These are phyloP conservation scores for Rhinella marina DNA, from an alignment of 2,797 vertebrate species.

Conservation along the genomic window DNA sequence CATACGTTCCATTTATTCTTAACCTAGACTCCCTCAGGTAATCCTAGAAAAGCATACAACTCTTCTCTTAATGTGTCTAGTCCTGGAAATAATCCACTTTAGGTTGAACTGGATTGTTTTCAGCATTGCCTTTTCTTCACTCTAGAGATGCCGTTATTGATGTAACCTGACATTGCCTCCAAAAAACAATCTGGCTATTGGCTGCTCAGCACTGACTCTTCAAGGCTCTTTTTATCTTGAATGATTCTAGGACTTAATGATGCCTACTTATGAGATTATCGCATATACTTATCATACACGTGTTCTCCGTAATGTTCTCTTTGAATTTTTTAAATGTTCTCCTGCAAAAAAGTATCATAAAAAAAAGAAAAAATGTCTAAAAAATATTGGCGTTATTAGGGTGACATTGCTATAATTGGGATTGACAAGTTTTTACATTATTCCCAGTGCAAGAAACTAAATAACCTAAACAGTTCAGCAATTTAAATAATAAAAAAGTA, in stretches of 20 bases:
- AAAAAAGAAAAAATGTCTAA: no score
- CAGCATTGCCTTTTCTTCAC: not conserved
- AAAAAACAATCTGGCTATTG: not conserved
- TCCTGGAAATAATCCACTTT: not conserved
- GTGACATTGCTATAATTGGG: not conserved
- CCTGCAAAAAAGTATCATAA: no score
- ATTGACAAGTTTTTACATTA: slow-evolving; percentile 9
- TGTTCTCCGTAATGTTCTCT: not conserved
- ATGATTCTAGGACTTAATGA: no score
- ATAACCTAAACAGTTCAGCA: slow-evolving; percentile 12
- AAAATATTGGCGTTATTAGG: not conserved
- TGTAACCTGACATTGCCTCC: not conserved
- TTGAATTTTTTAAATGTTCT: not conserved
- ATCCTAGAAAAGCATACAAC: not conserved
- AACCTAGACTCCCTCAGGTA: not conserved
- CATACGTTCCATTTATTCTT: not conserved
- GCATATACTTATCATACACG: not conserved
- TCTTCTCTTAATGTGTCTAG: not conserved
- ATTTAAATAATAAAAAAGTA: slow-evolving; percentile 30
- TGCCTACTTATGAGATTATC: not conserved
- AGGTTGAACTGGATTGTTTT: not conserved
- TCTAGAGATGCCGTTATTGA: not conserved
- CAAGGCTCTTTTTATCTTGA: not conserved
- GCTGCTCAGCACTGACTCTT: not conserved
- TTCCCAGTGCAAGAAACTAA: not conserved